phyloP scores from a whole-genome alignment of 2,797 vertebrate genomes.

The Micromesistius poutassou region DNA sequence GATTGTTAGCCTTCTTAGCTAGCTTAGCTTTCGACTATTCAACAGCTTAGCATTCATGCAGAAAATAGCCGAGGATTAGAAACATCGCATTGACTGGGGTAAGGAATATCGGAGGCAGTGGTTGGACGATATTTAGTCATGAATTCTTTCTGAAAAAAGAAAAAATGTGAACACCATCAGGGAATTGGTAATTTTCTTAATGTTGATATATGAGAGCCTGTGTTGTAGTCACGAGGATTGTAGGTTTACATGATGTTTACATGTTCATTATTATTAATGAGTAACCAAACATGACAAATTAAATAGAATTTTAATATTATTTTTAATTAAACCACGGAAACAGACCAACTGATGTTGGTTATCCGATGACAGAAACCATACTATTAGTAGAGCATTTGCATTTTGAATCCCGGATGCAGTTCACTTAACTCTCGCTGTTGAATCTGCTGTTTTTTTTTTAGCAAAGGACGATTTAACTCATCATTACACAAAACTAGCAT shows the following conservation, averaged over 20 bases:
- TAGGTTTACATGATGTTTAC: neutral
- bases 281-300: neutral
- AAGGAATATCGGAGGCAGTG: neutral
- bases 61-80: neutral
- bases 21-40: neutral
- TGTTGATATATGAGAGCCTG: neutral
- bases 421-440: neutral
- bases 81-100: neutral
- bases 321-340: neutral
- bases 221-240: neutral
- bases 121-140: neutral
- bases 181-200: neutral
- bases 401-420: neutral
- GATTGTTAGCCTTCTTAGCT: neutral
- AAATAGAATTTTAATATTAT: neutral
- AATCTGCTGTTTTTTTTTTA: neutral
- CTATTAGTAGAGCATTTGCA: neutral
- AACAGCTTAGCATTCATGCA: conserved; percentile 6
- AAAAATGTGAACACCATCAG: neutral
- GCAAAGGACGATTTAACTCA: neutral
- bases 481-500: neutral
- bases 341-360: neutral
- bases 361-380: too few relatives aligned
- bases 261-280: neutral
- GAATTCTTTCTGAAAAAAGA: neutral